Percentiles rank a stretch among this genome's conserved stretches.
Evolutionary conservation across 2,113 vertebrate genomes (phyloP).

Genomic region (Myrmecophaga tridactyla): DNA sequence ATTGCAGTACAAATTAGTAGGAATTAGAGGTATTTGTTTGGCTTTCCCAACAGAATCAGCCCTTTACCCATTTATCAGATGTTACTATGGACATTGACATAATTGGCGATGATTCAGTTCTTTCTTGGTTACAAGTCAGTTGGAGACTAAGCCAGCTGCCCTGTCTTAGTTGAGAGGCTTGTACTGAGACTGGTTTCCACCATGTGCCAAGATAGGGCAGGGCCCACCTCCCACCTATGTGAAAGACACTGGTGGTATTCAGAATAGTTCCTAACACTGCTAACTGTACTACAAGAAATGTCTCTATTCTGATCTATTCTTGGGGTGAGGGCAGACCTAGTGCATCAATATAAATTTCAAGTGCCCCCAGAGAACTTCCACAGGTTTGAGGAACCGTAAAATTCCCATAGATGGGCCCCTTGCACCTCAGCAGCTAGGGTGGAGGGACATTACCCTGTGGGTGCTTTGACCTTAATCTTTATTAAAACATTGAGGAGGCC

Average conservation of each 20-base stretch:
- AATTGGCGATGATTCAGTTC: background rate
- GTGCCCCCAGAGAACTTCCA: background rate
- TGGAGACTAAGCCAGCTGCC: background rate
- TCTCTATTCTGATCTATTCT: background rate
- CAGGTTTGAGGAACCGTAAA: background rate
- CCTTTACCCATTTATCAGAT: background rate
- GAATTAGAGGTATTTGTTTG: background rate
- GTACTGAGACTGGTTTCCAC: background rate
- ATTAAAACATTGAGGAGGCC: background rate
- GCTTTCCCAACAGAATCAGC: background rate
- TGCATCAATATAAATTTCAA: accelerated
- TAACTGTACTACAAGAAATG: background rate
- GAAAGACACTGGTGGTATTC: background rate
- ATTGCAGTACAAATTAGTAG: background rate
- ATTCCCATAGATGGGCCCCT: background rate
- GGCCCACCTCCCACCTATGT: background rate
- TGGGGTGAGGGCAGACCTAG: background rate
- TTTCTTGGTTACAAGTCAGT: background rate
- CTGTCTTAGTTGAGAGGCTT: background rate
- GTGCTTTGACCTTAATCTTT: background rate
- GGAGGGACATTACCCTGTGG: background rate
- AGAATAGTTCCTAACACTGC: background rate
- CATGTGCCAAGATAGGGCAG: background rate
- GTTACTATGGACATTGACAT: background rate
- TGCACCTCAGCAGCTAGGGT: background rate